Conservation (phyloP, 1,140 invertebrate genomes). For the Leguminivora glycinivorella region DNA sequence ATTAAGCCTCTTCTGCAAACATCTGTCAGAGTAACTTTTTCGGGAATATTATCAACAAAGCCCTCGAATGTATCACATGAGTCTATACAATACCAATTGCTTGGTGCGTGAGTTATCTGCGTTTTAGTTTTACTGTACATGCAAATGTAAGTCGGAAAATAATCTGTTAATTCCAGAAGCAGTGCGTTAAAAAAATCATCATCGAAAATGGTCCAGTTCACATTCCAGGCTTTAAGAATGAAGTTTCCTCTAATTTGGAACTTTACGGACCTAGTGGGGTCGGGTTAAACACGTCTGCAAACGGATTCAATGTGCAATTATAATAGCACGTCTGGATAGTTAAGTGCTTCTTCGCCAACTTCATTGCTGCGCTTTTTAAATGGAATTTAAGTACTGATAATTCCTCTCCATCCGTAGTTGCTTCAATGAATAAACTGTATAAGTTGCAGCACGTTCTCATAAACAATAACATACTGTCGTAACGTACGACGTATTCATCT, state of each 20-base stretch:
- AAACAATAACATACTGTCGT: constrained; percentile 32
- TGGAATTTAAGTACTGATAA: constrained; percentile 33
- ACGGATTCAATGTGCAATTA: constrained; percentile 36
- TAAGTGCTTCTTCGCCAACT: constrained; percentile 30
- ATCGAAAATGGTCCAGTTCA: constrained; percentile 33
- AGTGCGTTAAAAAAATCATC: constrained; percentile 33
- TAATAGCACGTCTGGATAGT: constrained; percentile 36
- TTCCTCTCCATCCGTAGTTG: constrained; percentile 32
- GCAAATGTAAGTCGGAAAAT: constrained; percentile 40
- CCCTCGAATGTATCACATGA: constrained; percentile 33
- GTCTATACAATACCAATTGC: constrained; percentile 40
- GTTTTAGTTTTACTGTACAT: constrained; percentile 35
- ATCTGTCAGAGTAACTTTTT: constrained; percentile 21
- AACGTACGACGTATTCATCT: neutral
- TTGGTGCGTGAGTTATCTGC: constrained; percentile 30
- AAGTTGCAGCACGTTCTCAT: constrained; percentile 35
- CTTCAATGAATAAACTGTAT: constrained; percentile 41
- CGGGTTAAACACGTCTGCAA: constrained; percentile 37
- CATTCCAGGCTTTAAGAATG: constrained; percentile 42
- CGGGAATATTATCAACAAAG: constrained; percentile 29
- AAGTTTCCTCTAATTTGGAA: constrained; percentile 40
- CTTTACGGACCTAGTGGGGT: no score
- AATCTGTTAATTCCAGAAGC: constrained; percentile 34
- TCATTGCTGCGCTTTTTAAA: constrained; percentile 33
- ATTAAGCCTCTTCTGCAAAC: neutral